These are phyloP conservation scores for Neosalanx taihuensis DNA, from an alignment of 2,797 vertebrate genomes.

Conservation along the genomic window DNA sequence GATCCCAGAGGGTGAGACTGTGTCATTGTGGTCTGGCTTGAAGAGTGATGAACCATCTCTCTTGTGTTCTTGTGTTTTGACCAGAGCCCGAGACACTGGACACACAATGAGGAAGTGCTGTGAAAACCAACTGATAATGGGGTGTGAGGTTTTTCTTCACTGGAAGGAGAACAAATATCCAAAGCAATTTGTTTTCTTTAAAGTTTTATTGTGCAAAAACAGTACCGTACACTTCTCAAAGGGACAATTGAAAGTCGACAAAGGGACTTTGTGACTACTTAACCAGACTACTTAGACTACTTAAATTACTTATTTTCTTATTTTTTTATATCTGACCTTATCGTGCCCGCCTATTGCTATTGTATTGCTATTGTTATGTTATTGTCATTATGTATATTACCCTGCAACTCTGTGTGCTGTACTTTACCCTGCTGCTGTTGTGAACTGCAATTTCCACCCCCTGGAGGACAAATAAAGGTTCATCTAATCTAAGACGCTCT, in stretches of 20 bases:
- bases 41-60: conserved; percentile 63
- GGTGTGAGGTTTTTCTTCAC: conserved; percentile 16
- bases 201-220: conserved; percentile 8
- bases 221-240: neutral
- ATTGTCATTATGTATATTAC: too few species aligned
- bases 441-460: too few species aligned
- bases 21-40: conserved; percentile 60
- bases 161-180: conserved; percentile 18
- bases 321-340: too few species aligned
- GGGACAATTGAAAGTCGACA: neutral
- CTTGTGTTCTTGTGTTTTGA: conserved; percentile 51
- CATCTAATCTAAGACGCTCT: too few species aligned
- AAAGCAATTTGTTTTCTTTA: conserved; percentile 13
- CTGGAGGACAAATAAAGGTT: too few species aligned
- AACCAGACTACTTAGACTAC: too few species aligned
- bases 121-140: neutral
- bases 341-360: too few species aligned
- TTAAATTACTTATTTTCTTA: too few species aligned
- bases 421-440: too few species aligned
- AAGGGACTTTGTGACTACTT: neutral
- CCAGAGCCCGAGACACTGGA: conserved; percentile 22
- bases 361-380: too few species aligned
- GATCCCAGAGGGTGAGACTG: conserved; percentile 55
- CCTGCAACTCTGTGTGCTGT: too few species aligned
- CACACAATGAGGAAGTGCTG: conserved; percentile 8